Evolutionary conservation across 1,140 invertebrate genomes (phyloP), one percentile per base, ranked within the genome.

Genomic region (Cecropterus lyciades): DNA sequence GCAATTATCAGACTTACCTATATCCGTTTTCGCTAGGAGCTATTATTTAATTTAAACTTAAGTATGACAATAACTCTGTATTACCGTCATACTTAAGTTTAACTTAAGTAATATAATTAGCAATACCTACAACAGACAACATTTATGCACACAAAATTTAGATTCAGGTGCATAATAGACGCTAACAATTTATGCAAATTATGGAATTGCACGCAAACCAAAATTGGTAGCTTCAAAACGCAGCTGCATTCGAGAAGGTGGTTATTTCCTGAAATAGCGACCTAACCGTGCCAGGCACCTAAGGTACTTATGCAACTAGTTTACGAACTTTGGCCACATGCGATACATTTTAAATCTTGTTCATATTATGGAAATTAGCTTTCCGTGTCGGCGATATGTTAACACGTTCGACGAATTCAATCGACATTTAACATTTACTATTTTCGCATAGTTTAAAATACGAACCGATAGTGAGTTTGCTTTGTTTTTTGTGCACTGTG

Each of bases 251-350:
- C 20, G n/a, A 49, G 53, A 59, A 51, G 62, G 24, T 46, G 20
- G 45, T 49, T 48, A 49, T 60, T 48, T 60, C 45, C 57, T 17
- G 27, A 60, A 60, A 60, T 60, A 27, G 57, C 11, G 0, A 48
- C 43, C 17, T 37, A 48, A 27, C 6, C 7, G 51, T 71, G 37
- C 69, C 65, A 63, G 69, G 69, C 64, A 49, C 69, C 16, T 13
- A 3, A 30, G 42, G 24, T 51, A 64, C 49, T 70, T 66, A 63
- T 66, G 69, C 57, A 70, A 66, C 42, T 24, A 57, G n/a, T 37
- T 33, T 63, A 46, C 15, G 11, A 59, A 52, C 17, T 64, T 40
- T 48, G 14, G 17, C 60, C 60, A 4, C 57, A 70, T 59, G 60
- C 48, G 55, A 48, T 20, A 20, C 33, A 20, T 10, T 1, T 37